Evolutionary conservation across 2,113 vertebrate genomes (phyloP).

Genomic region (Erinaceus europaeus): DNA sequence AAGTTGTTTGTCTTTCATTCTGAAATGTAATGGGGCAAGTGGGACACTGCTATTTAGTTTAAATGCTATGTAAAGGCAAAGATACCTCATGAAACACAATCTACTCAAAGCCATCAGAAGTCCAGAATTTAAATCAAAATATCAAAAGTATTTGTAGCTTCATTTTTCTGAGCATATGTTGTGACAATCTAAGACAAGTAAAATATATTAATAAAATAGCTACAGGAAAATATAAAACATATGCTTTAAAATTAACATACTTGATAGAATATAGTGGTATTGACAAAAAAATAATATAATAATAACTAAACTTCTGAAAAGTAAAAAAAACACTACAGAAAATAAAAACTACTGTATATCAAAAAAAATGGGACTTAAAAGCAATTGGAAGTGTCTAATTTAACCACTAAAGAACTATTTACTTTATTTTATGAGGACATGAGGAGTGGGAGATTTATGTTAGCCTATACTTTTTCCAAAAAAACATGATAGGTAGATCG

Average conservation of each 20-base stretch:
- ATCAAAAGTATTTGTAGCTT: not conserved
- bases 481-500: not conserved
- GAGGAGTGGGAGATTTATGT: no score
- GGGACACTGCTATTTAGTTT: not conserved
- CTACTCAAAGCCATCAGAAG: not conserved
- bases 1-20: not conserved
- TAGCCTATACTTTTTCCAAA: not conserved
- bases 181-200: not conserved
- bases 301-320: not conserved
- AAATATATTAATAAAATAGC: not conserved
- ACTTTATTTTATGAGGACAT: not conserved
- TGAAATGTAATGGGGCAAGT: not conserved
- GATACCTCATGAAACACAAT: not conserved
- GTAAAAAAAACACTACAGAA: not conserved
- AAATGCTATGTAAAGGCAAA: not conserved
- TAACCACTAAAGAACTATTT: not conserved
- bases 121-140: not conserved
- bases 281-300: constrained; percentile 30
- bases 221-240: not conserved
- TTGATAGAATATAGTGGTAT: not conserved
- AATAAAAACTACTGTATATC: not conserved
- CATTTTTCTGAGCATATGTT: not conserved
- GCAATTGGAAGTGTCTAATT: not conserved
- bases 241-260: not conserved
- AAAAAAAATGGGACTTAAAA: not conserved